Evolutionary conservation across 2,888 invertebrate genomes (phyloP).

Genomic region (Torymus auratus): DNA sequence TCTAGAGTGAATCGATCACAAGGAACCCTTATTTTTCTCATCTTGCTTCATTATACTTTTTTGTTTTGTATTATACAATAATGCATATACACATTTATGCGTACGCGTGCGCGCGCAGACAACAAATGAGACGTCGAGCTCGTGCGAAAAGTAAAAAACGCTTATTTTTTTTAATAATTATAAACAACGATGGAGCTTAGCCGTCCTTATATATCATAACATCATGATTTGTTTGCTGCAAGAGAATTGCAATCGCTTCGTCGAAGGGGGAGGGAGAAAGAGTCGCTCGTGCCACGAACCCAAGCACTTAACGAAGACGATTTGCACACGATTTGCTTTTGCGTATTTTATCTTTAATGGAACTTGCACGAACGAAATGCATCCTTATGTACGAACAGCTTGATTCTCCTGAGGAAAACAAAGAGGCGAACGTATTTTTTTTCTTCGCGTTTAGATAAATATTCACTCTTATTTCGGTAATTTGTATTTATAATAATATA

Average conservation of each 20-base stretch:
- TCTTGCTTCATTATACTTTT: constrained; percentile 1
- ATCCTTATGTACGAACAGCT: neutral
- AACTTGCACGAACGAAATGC: constrained; percentile 28
- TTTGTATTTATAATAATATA: constrained; percentile 71
- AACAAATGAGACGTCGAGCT: constrained; percentile 38
- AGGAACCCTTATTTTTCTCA: constrained; percentile 38
- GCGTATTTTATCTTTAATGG: neutral
- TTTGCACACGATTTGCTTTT: neutral
- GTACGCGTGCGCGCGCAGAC: constrained; percentile 29
- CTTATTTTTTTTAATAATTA: constrained; percentile 26
- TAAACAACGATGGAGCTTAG: constrained; percentile 42
- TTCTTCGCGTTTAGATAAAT: constrained; percentile 69
- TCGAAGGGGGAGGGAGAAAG: neutral
- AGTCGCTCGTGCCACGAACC: neutral
- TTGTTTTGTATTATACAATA: constrained; percentile 14
- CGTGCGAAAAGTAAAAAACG: constrained; percentile 51
- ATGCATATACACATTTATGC: constrained; percentile 5
- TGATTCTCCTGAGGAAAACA: constrained; percentile 2
- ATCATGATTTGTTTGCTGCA: constrained; percentile 1
- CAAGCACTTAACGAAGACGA: neutral
- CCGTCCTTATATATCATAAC: constrained; percentile 33
- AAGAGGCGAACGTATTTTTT: constrained; percentile 5
- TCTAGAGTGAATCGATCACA: constrained; percentile 33
- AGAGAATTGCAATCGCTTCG: constrained; percentile 9
- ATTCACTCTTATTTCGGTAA: constrained; percentile 66